Percentiles rank a stretch among this genome's conserved stretches.
phyloP scores from a whole-genome alignment of 2,113 vertebrate species.

The Echinops telfairi region DNA sequence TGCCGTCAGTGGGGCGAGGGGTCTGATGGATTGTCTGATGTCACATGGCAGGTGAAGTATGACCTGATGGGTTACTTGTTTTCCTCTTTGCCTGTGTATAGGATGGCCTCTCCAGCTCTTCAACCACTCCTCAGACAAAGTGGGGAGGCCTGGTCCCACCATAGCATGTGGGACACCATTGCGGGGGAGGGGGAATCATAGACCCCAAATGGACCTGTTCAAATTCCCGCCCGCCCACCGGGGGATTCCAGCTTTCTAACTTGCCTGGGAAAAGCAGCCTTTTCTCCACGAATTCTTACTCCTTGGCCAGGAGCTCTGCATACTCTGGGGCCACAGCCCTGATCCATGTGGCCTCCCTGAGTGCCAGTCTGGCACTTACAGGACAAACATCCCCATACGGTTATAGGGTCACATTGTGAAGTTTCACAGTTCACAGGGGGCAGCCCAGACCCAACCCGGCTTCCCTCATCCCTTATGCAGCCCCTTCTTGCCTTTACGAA shows the following conservation, averaged over 20 bases:
- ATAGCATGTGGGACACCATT: rapidly evolving
- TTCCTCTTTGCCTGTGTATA: neutral
- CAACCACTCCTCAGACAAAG: neutral
- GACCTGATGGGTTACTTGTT: neutral
- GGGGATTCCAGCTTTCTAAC: no score
- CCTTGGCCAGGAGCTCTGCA: neutral
- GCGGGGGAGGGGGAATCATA: neutral
- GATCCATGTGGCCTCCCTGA: neutral
- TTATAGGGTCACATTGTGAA: neutral
- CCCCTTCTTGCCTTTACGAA: neutral
- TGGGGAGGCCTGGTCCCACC: neutral
- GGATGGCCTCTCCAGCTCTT: neutral
- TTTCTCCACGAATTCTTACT: neutral
- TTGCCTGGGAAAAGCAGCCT: neutral
- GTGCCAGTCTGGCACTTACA: neutral
- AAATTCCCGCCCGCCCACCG: neutral
- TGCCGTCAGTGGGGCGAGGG: neutral
- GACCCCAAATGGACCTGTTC: neutral
- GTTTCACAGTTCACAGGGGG: rapidly evolving
- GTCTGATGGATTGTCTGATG: neutral
- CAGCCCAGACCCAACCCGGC: no score
- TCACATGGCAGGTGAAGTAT: neutral
- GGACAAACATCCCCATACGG: neutral
- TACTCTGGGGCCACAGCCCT: neutral
- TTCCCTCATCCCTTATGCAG: neutral